A percentile compares a stretch with the other conserved stretches of the same genome.
These are phyloP conservation scores for Callithrix jacchus DNA, from an alignment of 2,113 vertebrate species.

Conservation along the genomic window DNA sequence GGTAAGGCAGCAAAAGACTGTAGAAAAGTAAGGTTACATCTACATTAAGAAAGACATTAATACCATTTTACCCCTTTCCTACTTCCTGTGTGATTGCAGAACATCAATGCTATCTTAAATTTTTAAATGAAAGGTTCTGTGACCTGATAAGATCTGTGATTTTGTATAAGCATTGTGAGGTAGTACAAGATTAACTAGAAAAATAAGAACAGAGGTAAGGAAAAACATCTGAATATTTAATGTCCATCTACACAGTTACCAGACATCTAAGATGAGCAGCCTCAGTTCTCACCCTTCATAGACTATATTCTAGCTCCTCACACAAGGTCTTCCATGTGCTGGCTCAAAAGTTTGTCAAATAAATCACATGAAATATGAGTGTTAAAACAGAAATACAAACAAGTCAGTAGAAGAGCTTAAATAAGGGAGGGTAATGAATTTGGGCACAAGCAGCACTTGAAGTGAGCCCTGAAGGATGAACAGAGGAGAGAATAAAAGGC, in stretches of 20 bases:
- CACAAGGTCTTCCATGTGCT: not conserved
- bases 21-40: not conserved
- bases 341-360: not conserved
- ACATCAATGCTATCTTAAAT: not conserved
- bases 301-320: not conserved
- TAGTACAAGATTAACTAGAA: not conserved
- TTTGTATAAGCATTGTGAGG: not conserved
- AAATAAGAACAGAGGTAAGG: not conserved
- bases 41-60: not conserved
- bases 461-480: not conserved
- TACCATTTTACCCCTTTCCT: not conserved
- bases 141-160: not conserved
- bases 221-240: not conserved
- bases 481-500: not conserved
- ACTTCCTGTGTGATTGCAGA: not conserved
- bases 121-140: not conserved
- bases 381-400: slow-evolving; percentile 6
- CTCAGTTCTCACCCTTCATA: not conserved
- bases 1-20: not conserved
- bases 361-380: not conserved
- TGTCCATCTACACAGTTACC: not conserved
- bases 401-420: not conserved
- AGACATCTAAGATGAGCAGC: not conserved
- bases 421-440: not conserved
- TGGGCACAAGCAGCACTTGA: not conserved